Conservation (phyloP, 2,113 vertebrate species). For the Brachionichthys hirsutus region DNA sequence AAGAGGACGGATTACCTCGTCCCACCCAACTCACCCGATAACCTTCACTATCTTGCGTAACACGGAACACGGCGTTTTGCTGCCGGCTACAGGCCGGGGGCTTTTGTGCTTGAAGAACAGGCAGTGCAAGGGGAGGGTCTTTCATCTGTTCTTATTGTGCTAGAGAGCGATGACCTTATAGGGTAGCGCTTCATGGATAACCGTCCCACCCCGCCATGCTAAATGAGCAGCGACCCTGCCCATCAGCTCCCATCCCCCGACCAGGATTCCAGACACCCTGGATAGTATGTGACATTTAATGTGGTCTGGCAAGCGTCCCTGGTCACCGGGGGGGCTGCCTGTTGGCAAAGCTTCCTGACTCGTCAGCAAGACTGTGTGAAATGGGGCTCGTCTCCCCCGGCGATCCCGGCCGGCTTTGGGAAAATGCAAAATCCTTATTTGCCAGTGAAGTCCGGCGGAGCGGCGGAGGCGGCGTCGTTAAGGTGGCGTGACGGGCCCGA, state of each 20-base stretch:
- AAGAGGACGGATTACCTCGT: too few relatives aligned
- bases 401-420: conserved; percentile 3
- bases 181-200: conserved; percentile 78
- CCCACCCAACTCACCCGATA: too few relatives aligned
- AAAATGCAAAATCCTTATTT: conserved; percentile 10
- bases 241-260: conserved; percentile 71
- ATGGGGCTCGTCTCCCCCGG: conserved; percentile 19
- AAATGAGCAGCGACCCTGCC: conserved; percentile 71
- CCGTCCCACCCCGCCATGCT: conserved; percentile 69
- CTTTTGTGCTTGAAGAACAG: conserved; percentile 11
- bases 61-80: background rate
- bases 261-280: conserved; percentile 78
- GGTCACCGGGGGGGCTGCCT: conserved; percentile 58
- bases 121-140: conserved; percentile 32
- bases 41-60: background rate
- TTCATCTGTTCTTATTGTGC: conserved; percentile 64
- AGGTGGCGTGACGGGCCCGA: too few relatives aligned
- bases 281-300: conserved; percentile 79
- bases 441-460: background rate
- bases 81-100: conserved; percentile 20
- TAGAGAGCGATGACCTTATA: conserved; percentile 85
- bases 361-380: conserved; percentile 53
- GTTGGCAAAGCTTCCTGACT: conserved; percentile 55
- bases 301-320: conserved; percentile 74
- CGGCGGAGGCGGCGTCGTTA: too few relatives aligned